These are phyloP conservation scores for Leptarthrus brevirostris DNA, from an alignment of 2,888 invertebrate genomes.

Conservation along the genomic window DNA sequence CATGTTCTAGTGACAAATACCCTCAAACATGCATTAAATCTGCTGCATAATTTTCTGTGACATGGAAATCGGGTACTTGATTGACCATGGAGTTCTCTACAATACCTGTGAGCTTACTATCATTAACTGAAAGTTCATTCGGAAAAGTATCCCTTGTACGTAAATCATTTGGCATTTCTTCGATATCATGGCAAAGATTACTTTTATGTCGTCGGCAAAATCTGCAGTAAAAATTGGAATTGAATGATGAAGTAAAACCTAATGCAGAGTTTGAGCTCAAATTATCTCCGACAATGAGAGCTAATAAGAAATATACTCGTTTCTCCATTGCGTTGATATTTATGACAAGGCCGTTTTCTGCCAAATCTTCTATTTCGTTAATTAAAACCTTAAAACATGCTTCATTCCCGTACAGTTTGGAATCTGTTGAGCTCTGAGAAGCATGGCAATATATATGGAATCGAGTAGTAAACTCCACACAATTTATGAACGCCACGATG, in stretches of 20 bases:
- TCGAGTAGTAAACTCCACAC: slow-evolving; percentile 8
- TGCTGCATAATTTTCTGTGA: background rate
- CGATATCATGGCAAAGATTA: background rate
- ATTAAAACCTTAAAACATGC: slow-evolving; percentile 7
- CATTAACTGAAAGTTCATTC: background rate
- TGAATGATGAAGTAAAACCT: background rate
- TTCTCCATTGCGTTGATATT: background rate
- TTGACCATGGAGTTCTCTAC: background rate
- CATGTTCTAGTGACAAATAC: background rate
- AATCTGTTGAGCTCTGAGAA: slow-evolving; percentile 54
- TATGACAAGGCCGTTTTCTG: background rate
- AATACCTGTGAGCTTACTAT: background rate
- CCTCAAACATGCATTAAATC: too few species aligned
- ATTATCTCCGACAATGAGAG: slow-evolving; percentile 3
- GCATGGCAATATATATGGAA: slow-evolving; percentile 56
- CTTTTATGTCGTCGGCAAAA: background rate
- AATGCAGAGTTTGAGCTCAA: background rate
- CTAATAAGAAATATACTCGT: background rate
- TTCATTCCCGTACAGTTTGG: background rate
- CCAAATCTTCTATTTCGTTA: background rate
- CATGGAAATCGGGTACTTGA: background rate
- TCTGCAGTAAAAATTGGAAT: slow-evolving; percentile 6
- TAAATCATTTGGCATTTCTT: background rate
- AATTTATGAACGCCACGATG: slow-evolving; percentile 20
- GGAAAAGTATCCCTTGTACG: background rate